Evolutionary conservation across 2,888 invertebrate genomes (phyloP), one percentile per base, ranked within the genome.

Genomic region (Aquatica leii): DNA sequence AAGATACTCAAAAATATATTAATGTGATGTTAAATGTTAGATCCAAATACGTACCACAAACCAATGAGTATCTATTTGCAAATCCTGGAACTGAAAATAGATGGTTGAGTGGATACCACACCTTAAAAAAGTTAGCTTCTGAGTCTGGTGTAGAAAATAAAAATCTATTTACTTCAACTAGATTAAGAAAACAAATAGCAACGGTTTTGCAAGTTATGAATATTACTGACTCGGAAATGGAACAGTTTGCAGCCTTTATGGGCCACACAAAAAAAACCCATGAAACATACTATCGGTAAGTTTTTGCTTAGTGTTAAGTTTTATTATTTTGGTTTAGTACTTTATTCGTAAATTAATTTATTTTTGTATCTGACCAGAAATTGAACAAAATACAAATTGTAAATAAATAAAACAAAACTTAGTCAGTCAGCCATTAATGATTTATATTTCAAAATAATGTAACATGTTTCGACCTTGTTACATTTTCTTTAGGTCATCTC

Each of bases 171-270:
- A 72, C 71, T 2, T 68, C 71, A 31, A 71, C 73, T 1, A 43
- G 67, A 18, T 49, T 73, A n/a, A 37, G 72, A 40, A 71, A 74
- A 54, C 73, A 74, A 49, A 66, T 69, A 1, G 66, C 66, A 6
- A 72, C 70, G 2, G 51, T 71, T 9, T 55, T 67, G 11, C 70
- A 71, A 61, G 50, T 72, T 9, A 49, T 70, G 41, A 69, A 70
- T 60, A 55, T 72, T 34, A 62, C 48, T 21, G 68, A 71, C 17
- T 53, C 14, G 12, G 71, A 73, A 54, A 69, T 70, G 62, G 71
- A 74, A 57, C 73, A 72, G 54, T 69, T 74, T 52, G 73, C 72
- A 1, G 66, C 35, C 12, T 72, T 74, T 49, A 73, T 73, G 73
- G 73, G 71, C 1, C 72, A 74, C 50, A 73, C 74, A 14, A 68